These are phyloP conservation scores for Temnothorax rugatulus DNA, from an alignment of 2,888 invertebrate genomes.

Conservation along the genomic window DNA sequence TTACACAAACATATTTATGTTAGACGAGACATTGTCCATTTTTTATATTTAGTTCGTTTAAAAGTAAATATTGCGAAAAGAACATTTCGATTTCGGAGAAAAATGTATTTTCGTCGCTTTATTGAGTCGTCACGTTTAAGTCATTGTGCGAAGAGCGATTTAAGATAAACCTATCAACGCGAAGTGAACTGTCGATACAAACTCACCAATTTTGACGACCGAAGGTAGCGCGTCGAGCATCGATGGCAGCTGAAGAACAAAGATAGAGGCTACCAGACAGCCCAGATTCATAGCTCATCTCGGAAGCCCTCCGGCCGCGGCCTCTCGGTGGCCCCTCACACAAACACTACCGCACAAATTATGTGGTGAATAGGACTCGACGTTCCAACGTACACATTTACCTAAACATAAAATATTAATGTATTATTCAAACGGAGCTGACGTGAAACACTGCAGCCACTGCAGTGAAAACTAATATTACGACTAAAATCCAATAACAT, in stretches of 20 bases:
- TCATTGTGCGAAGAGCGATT: background rate
- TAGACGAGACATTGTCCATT: background rate
- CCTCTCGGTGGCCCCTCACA: constrained; percentile 75
- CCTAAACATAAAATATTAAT: constrained; percentile 57
- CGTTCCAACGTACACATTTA: constrained; percentile 68
- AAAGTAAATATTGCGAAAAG: background rate
- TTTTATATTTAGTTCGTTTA: background rate
- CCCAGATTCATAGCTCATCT: constrained; percentile 86
- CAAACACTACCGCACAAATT: constrained; percentile 72
- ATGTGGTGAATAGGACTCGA: constrained; percentile 61
- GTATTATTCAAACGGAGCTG: background rate
- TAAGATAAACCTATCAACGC: background rate
- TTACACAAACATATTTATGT: background rate
- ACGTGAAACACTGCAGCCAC: background rate
- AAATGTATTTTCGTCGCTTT: background rate
- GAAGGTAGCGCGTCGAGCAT: constrained; percentile 82
- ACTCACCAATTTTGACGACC: constrained; percentile 85
- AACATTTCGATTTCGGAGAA: background rate
- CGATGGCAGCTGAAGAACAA: constrained; percentile 81
- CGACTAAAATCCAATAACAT: background rate
- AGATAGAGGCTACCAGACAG: constrained; percentile 84
- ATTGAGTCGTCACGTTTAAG: background rate
- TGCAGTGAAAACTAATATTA: background rate
- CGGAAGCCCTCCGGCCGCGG: constrained; percentile 82
- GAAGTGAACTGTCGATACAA: background rate